Conservation (phyloP, 2,113 vertebrate species). For the Cyrtonyx montezumae region DNA sequence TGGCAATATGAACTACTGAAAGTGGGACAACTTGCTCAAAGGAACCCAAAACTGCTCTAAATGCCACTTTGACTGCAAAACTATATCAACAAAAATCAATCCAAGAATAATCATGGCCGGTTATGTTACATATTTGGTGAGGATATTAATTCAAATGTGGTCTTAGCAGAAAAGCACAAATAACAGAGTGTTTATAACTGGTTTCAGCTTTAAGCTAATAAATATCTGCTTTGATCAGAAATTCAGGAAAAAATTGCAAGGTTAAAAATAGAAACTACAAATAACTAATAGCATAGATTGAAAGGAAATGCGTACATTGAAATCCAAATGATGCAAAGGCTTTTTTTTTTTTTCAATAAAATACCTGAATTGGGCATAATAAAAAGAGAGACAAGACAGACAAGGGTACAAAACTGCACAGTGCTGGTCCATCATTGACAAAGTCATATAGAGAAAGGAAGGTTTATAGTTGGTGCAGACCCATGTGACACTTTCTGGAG, state of each 20-base stretch:
- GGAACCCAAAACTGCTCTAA: background rate
- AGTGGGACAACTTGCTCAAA: background rate
- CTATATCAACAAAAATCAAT: background rate
- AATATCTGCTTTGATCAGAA: background rate
- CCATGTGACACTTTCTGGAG: constrained; percentile 61
- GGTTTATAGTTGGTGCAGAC: constrained; percentile 61
- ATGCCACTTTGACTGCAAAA: background rate
- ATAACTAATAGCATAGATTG: background rate
- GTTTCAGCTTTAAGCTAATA: constrained; percentile 11
- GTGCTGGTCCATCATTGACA: constrained; percentile 9
- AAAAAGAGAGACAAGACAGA: constrained; percentile 39
- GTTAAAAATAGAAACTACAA: constrained; percentile 20
- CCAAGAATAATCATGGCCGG: background rate
- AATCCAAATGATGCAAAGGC: background rate
- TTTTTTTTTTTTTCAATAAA: background rate
- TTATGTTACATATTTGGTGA: background rate
- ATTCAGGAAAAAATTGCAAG: background rate
- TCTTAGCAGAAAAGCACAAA: background rate
- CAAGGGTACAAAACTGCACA: constrained; percentile 31
- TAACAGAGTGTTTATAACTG: background rate
- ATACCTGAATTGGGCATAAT: background rate
- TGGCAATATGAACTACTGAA: background rate
- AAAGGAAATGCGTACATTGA: background rate
- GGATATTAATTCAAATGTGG: background rate
- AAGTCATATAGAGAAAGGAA: constrained; percentile 14